Conservation (phyloP, 2,113 vertebrate genomes). For the Elephantulus edwardii region DNA sequence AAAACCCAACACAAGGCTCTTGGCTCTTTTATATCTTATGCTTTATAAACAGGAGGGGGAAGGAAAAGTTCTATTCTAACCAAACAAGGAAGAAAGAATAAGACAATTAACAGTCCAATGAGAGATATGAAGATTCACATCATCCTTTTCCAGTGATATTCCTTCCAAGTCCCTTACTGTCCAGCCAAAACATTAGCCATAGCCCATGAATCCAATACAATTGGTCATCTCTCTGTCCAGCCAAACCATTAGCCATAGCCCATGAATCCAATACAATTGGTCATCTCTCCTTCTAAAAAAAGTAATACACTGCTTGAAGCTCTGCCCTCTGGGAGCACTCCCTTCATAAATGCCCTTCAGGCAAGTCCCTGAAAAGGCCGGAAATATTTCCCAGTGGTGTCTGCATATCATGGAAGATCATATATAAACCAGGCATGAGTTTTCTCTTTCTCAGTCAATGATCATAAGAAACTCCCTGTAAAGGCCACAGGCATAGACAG, state of each 20-base stretch:
- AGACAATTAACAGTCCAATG: too few species aligned
- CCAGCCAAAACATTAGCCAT: neutral
- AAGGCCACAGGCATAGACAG: neutral
- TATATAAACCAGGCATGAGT: neutral
- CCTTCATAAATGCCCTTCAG: too few species aligned
- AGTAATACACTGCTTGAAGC: neutral
- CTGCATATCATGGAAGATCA: neutral
- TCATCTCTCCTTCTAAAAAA: neutral
- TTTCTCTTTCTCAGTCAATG: neutral
- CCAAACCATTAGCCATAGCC: neutral
- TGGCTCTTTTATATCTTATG: neutral
- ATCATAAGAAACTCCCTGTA: neutral
- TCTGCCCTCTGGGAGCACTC: neutral
- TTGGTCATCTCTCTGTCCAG: neutral
- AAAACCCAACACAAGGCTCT: too few species aligned
- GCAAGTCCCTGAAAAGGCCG: too few species aligned
- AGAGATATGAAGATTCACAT: too few species aligned
- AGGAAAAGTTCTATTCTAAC: too few species aligned
- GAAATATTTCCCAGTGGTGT: neutral
- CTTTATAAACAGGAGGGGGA: too few species aligned
- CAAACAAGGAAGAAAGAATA: too few species aligned
- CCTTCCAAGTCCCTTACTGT: neutral
- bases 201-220: neutral
- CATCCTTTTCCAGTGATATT: neutral
- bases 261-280: neutral